Conservation (phyloP, 2,113 vertebrate genomes). For the Phylloscopus trochiloides region DNA sequence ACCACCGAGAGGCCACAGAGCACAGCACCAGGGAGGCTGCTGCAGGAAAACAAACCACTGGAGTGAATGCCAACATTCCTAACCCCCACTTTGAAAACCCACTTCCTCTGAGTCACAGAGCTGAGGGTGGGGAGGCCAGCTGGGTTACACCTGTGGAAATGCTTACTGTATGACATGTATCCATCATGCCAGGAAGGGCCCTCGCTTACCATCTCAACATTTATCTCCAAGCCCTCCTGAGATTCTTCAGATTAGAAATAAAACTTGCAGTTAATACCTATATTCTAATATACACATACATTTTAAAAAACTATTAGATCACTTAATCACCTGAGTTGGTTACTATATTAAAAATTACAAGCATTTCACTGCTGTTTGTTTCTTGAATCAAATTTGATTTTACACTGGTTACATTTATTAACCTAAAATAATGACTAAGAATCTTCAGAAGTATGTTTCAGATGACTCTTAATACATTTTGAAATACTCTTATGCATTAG, state of each 20-base stretch:
- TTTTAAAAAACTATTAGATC: background rate
- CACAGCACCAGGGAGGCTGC: background rate
- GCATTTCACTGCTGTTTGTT: background rate
- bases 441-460: background rate
- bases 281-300: background rate
- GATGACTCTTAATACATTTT: background rate
- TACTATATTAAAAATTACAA: background rate
- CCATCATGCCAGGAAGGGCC: background rate
- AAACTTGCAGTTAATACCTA: background rate
- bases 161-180: fast-evolving
- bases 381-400: background rate
- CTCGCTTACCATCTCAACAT: background rate
- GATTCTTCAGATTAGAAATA: background rate
- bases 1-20: background rate
- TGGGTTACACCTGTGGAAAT: background rate
- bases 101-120: background rate
- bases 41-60: background rate
- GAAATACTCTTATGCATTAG: background rate
- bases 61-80: background rate
- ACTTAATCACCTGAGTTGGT: background rate
- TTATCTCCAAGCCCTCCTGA: background rate
- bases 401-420: background rate
- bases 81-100: background rate
- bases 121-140: background rate
- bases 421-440: background rate